These are phyloP conservation scores for Mustelus asterias DNA, from an alignment of 2,113 vertebrate genomes.

Conservation along the genomic window DNA sequence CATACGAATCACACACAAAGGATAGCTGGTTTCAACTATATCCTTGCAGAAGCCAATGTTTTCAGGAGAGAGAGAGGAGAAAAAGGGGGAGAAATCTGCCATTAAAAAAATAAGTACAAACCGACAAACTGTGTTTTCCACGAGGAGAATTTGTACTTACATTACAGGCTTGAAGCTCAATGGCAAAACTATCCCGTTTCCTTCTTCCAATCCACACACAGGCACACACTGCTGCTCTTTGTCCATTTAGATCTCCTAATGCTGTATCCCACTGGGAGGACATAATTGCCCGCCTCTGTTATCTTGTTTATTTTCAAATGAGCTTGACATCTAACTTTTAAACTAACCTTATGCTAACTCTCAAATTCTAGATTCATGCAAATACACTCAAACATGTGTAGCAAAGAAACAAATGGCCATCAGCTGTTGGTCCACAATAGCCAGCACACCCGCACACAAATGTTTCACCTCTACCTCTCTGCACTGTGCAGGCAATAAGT, in stretches of 20 bases:
- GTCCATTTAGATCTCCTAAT: background rate
- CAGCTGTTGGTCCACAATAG: background rate
- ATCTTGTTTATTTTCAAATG: slow-evolving; percentile 5
- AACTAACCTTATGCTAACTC: background rate
- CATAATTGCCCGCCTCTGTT: background rate
- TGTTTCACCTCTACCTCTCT: background rate
- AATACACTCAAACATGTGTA: background rate
- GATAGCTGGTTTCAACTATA: background rate
- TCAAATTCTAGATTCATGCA: background rate
- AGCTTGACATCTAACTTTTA: background rate
- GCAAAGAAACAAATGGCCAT: background rate
- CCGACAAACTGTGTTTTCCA: background rate
- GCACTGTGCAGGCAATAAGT: background rate
- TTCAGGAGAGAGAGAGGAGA: background rate
- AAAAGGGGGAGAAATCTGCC: background rate
- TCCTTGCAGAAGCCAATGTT: background rate
- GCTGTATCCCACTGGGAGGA: background rate
- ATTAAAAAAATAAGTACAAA: background rate
- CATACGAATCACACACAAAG: background rate
- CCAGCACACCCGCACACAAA: no score
- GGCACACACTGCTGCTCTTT: background rate
- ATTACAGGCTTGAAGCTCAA: background rate
- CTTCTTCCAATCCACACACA: background rate
- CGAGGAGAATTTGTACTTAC: background rate
- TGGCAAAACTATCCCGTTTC: background rate